phyloP scores from a whole-genome alignment of 2,113 vertebrate genomes.

The Arothron firmamentum region DNA sequence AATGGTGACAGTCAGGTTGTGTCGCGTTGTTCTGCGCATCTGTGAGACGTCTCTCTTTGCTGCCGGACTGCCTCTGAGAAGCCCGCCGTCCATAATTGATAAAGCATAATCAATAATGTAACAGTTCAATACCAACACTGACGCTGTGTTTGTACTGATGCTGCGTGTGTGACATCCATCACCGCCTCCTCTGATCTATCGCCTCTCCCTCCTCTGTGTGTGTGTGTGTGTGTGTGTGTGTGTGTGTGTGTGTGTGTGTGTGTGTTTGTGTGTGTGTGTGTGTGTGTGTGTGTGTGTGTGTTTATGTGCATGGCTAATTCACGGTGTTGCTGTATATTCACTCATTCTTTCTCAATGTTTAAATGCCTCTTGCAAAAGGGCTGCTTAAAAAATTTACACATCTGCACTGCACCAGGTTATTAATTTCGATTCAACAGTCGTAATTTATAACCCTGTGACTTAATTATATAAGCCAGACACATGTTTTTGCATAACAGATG shows the following conservation, averaged over 20 bases:
- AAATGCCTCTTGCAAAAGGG: constrained; percentile 60
- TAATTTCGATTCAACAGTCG: constrained; percentile 58
- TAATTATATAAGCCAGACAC: constrained; percentile 60
- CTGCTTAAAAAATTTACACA: constrained; percentile 68
- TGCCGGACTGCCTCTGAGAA: constrained; percentile 54
- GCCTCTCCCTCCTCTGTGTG: constrained; percentile 16
- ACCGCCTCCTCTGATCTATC: constrained; percentile 42
- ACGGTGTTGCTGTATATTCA: constrained; percentile 44
- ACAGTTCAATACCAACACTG: constrained; percentile 66
- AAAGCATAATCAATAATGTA: constrained; percentile 68
- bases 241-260: constrained; percentile 9
- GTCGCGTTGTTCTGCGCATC: constrained; percentile 31
- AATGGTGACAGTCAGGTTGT: constrained; percentile 37
- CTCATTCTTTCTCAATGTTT: constrained; percentile 44
- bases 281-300: constrained; percentile 27
- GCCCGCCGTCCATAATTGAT: constrained; percentile 65
- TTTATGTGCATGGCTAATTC: constrained; percentile 20
- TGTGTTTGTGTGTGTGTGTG: constrained; percentile 29
- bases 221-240: constrained; percentile 21
- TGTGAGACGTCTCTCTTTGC: constrained; percentile 46
- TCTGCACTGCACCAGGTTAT: constrained; percentile 74
- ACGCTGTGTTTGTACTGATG: constrained; percentile 60
- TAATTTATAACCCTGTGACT: constrained; percentile 58
- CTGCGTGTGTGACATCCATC: constrained; percentile 46
- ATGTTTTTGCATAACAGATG: constrained; percentile 51